Evolutionary conservation across 1,140 invertebrate genomes (phyloP), one percentile per base, ranked within the genome.

Genomic region (Globodera rostochiensis): DNA sequence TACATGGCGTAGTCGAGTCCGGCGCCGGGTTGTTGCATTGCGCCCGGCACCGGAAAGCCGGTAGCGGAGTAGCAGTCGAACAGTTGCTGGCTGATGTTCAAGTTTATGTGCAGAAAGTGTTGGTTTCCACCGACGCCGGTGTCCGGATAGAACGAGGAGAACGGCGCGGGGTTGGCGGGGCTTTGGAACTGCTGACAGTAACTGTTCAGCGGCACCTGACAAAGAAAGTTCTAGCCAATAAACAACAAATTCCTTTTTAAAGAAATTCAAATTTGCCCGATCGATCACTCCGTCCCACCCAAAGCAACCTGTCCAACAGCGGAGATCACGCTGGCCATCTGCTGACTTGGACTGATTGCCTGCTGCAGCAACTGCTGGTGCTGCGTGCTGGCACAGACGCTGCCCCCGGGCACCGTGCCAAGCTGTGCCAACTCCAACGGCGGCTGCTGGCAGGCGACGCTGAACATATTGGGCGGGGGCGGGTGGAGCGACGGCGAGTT

Each of bases 301-400:
- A 36, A 36, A 36, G 36, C 36, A 67, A 82, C 80, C 64, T 82
- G 80, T 50, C 80, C 80, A 9, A 82, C 80, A 13, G 80, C 80
- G 47, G 80, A 82, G 45, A 82, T 82, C 9, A 82, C 80, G 36
- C 80, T 83, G 45, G 80, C 83, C 50, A 82, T 69, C 47, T 82
- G 80, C 25, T 64, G 25, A n/a, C 53, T n/a, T 4, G 74, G 67
- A n/a, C 74, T 76, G 57, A 70, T 36, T 6, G 57, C 13, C n/a
- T 71, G 69, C 25, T 71, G 69, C 69, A 71, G 69, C 69, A 71
- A 47, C n/a, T 71, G 69, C n/a, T 71, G 69, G 69, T 71, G 69
- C 71, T 11, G 71, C 6, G 47, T 50, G 71, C 6, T 57, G 71
- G 53, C 47, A 73, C 71, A 49, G 53, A 1, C 74, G n/a, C 6